Percentiles rank a stretch among this genome's conserved stretches.
Evolutionary conservation across 2,888 invertebrate species (phyloP).

Genomic region (Cyaniris semiargus): DNA sequence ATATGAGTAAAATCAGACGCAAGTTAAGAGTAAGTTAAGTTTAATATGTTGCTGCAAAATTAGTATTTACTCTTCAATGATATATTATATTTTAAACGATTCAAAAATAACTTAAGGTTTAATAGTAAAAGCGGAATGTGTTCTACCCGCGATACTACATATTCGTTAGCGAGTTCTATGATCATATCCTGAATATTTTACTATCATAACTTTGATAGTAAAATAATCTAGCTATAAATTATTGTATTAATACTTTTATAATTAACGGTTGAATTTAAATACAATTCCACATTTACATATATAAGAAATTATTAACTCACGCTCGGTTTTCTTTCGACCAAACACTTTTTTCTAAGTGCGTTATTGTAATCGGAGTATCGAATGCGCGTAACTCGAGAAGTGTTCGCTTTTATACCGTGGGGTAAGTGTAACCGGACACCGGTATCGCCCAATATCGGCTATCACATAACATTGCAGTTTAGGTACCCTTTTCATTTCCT

Average conservation of each 20-base stretch:
- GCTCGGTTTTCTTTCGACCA: neutral
- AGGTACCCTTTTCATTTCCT: conserved; percentile 67
- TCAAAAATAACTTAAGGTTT: too few species aligned
- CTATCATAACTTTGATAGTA: too few species aligned
- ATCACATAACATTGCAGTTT: conserved; percentile 48
- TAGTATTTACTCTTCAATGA: neutral
- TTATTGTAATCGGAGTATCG: conserved; percentile 48
- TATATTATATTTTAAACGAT: too few species aligned
- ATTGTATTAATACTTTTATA: neutral
- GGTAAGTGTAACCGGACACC: conserved; percentile 69
- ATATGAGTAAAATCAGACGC: neutral
- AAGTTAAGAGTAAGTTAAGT: neutral
- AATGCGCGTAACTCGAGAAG: conserved; percentile 66
- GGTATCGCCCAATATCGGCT: conserved; percentile 55
- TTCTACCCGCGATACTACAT: too few species aligned
- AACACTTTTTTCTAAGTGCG: conserved; percentile 30
- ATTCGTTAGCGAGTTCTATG: too few species aligned
- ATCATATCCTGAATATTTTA: too few species aligned
- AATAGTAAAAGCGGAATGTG: too few species aligned
- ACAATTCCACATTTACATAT: too few species aligned
- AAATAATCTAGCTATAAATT: too few species aligned
- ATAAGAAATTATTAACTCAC: neutral
- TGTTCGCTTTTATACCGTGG: conserved; percentile 69
- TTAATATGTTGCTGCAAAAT: neutral
- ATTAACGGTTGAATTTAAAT: neutral